These are phyloP conservation scores for Cydia pomonella DNA, from an alignment of 1,140 invertebrate genomes.

Conservation along the genomic window DNA sequence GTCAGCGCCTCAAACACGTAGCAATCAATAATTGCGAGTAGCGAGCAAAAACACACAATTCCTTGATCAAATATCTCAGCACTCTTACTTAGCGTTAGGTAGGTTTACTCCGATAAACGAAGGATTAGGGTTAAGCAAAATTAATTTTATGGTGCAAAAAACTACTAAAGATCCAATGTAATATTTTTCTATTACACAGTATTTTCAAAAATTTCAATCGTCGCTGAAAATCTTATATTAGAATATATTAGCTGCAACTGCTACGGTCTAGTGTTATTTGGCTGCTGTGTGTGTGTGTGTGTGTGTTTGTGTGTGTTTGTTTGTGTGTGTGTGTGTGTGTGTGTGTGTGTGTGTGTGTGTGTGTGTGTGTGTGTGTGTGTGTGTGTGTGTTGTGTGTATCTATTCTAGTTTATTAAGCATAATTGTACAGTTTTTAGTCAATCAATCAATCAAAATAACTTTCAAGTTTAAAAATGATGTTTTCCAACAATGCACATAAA, in stretches of 20 bases:
- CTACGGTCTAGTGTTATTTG: too few relatives aligned
- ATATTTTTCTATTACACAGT: not conserved
- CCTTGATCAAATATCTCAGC: not conserved
- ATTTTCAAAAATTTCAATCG: too few relatives aligned
- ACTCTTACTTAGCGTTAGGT: not conserved
- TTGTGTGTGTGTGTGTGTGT: too few relatives aligned
- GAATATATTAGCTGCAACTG: too few relatives aligned
- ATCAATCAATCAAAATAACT: too few relatives aligned
- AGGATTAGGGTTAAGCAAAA: not conserved
- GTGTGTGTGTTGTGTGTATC: too few relatives aligned
- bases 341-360: too few relatives aligned
- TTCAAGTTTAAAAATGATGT: not conserved
- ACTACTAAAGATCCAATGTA: not conserved
- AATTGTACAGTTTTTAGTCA: not conserved
- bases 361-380: too few relatives aligned
- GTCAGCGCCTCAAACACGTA: slow-evolving; percentile 18
- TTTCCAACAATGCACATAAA: not conserved
- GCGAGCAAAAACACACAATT: slow-evolving; percentile 17
- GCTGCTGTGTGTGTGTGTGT: too few relatives aligned
- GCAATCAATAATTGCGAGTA: slow-evolving; percentile 1
- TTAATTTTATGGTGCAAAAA: not conserved
- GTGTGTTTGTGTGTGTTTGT: too few relatives aligned
- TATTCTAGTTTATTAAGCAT: not conserved
- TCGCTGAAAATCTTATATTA: too few relatives aligned
- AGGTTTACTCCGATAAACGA: not conserved